Base-by-base conservation (phyloP, 2,888 invertebrate genomes). In the Cartodere bifasciata region DNA sequence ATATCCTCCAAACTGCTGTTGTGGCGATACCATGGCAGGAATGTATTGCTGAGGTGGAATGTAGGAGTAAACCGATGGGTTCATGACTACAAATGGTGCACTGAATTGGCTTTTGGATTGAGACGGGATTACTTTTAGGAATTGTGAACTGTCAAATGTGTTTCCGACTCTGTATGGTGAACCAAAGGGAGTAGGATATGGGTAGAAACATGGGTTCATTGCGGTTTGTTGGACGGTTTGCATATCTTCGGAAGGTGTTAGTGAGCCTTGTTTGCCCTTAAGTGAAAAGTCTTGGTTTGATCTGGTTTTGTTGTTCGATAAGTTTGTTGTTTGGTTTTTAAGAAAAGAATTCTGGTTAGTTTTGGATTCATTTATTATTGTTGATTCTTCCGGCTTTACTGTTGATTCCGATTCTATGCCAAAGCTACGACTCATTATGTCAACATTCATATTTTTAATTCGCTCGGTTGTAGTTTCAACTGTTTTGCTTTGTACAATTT, bases 151-250 rank as follows among this genome's bases (percentile, higher is more conserved):
- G 13, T 50, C 47, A 22, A 31, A 37, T 6, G 37, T 11, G 13
- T 35, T 16, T 10, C 37, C 32, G 9, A 47, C 24, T 26, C 42
- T 42, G 26, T 45, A 43, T 6, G 47, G 38, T n/a, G 48, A 42
- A n/a, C 46, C 44, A 5, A 45, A 39, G 14, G 47, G 46, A 11
- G 47, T 37, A 7, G 43, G 31, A 35, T 44, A 49, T 15, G 46
- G 42, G 28, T 43, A 42, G 23, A 45, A 43, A 28, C 48, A 52
- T 9, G 52, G 50, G 40, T 49, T 53, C 6, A 43, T 23, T 6
- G 44, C 22, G 10, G 35, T 32, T 28, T 48, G 50, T 32, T 51
- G 53, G 25, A 31, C 50, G 1, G 44, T 41, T 38, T 50, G 52
- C 2, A 47, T 13, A 23, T 48, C 47, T 12, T 47, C 40, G 16